Conservation (phyloP, 2,113 vertebrate species). For the Catharus fuscescens region DNA sequence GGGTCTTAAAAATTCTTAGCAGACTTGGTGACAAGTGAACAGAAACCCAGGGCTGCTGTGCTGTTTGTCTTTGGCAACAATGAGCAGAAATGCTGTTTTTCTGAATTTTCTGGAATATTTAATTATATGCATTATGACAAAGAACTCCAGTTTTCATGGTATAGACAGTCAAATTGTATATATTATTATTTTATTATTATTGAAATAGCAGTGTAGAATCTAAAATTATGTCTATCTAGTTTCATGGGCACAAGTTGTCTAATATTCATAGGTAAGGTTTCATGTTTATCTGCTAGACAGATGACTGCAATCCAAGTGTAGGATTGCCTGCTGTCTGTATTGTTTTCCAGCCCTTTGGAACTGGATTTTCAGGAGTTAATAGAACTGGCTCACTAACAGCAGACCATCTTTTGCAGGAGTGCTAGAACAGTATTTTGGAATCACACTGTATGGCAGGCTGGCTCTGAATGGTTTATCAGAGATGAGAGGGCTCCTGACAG, state of each 20-base stretch:
- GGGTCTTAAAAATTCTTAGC: background rate
- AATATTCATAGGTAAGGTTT: background rate
- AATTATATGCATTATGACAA: background rate
- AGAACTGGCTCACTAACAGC: background rate
- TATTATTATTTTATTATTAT: background rate
- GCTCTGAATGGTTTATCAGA: background rate
- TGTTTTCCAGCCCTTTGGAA: background rate
- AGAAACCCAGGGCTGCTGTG: background rate
- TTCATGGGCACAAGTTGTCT: background rate
- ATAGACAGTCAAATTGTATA: background rate
- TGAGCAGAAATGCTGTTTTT: background rate
- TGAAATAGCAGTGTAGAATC: background rate
- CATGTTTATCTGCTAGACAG: background rate
- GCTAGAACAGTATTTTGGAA: background rate
- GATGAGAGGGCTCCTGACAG: background rate
- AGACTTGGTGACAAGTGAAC: background rate
- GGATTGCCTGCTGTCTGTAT: background rate
- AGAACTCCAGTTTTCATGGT: background rate
- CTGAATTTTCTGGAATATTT: background rate
- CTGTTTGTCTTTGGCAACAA: background rate
- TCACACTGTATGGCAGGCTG: background rate
- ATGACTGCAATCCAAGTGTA: accelerated
- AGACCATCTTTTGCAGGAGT: background rate
- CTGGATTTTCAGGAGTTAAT: background rate
- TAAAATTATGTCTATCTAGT: background rate